phyloP scores from a whole-genome alignment of 1,140 invertebrate genomes.

The Euwallacea similis region DNA sequence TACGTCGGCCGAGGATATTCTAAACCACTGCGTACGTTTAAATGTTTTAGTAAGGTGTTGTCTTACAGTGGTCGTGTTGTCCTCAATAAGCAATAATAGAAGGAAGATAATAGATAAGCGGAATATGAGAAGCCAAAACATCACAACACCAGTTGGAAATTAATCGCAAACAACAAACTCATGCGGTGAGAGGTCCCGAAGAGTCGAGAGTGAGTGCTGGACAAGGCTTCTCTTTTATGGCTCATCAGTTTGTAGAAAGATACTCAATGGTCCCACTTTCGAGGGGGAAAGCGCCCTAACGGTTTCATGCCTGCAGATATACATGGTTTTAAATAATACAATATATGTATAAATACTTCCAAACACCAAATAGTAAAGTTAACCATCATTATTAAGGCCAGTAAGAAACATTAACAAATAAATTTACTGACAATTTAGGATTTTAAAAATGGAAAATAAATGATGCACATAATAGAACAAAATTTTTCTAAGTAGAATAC shows the following conservation, averaged over 20 bases:
- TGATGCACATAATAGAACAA: too few relatives aligned
- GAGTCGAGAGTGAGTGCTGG: neutral
- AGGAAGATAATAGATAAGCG: too few relatives aligned
- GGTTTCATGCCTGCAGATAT: constrained; percentile 47
- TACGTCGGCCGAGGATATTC: neutral
- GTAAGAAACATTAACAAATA: too few relatives aligned
- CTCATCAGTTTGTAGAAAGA: neutral
- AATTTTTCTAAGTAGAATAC: constrained; percentile 21
- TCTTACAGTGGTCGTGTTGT: too few relatives aligned
- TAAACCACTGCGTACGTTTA: constrained; percentile 1
- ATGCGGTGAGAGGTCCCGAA: too few relatives aligned
- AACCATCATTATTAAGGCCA: too few relatives aligned
- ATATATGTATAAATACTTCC: constrained; percentile 34
- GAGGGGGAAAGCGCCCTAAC: constrained; percentile 42
- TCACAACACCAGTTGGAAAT: too few relatives aligned
- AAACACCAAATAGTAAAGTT: constrained; percentile 38
- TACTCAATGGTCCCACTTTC: constrained; percentile 23
- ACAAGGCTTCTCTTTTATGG: constrained; percentile 22
- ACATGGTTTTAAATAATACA: constrained; percentile 48
- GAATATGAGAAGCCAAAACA: too few relatives aligned
- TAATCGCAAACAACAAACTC: too few relatives aligned
- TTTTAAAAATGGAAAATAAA: too few relatives aligned
- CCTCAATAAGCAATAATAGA: too few relatives aligned
- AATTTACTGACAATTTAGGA: too few relatives aligned
- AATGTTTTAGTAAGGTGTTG: neutral